Conservation (phyloP, 1,140 invertebrate genomes). For the Lepidurus packardi region DNA sequence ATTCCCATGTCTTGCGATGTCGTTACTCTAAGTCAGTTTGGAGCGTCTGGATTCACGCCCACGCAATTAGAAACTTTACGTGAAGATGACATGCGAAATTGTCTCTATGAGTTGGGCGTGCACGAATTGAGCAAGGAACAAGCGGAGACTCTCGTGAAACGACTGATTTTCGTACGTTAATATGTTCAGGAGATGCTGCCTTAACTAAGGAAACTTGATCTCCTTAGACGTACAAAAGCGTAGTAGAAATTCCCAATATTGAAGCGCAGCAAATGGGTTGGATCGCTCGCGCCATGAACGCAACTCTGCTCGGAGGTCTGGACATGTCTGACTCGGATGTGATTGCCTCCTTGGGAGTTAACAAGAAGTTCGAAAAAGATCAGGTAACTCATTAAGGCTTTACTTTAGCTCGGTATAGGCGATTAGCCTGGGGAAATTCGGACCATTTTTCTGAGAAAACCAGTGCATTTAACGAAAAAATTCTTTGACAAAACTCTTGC, state of each 20-base stretch:
- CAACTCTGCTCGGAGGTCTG: not conserved
- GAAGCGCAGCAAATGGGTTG: constrained; percentile 25
- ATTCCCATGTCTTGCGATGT: constrained; percentile 26
- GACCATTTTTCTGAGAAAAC: no score
- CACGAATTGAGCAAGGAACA: constrained; percentile 16
- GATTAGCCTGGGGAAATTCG: no score
- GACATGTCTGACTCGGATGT: constrained; percentile 3
- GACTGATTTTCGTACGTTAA: constrained; percentile 9
- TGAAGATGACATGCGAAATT: constrained; percentile 21
- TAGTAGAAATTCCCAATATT: not conserved
- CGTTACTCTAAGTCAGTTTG: not conserved
- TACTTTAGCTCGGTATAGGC: no score
- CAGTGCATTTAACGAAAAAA: no score
- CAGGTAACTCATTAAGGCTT: constrained; percentile 24
- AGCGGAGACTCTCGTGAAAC: constrained; percentile 8
- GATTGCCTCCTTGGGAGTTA: constrained; percentile 24
- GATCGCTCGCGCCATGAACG: constrained; percentile 10
- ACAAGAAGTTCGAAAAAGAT: not conserved
- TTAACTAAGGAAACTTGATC: not conserved
- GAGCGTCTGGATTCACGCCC: constrained; percentile 23
- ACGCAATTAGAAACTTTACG: constrained; percentile 15
- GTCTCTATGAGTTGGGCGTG: constrained; percentile 27
- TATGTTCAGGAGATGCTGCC: not conserved
- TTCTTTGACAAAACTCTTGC: no score
- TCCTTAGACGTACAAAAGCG: not conserved